Conservation (phyloP, 2,113 vertebrate genomes). For the Podarcis muralis region DNA sequence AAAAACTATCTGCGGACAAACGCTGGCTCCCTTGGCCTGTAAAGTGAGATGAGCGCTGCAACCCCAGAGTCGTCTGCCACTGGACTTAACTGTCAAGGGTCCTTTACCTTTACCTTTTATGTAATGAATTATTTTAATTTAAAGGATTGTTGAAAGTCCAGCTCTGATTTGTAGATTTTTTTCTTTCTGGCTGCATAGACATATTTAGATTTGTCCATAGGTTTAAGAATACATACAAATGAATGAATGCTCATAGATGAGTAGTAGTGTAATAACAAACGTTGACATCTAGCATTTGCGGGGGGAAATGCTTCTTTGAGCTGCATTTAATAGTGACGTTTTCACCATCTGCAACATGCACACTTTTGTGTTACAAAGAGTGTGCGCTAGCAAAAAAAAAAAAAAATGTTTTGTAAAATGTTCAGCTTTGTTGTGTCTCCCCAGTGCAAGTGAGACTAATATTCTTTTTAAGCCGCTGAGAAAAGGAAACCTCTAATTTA, state of each 20-base stretch:
- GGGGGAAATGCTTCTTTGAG: neutral
- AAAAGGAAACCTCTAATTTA: conserved; percentile 18
- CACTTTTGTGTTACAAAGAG: neutral
- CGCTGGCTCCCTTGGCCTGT: no score
- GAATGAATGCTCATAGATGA: neutral
- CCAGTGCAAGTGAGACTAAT: conserved; percentile 13
- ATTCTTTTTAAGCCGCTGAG: neutral
- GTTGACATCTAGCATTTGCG: neutral
- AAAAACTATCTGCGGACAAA: no score
- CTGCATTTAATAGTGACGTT: neutral
- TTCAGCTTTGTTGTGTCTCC: neutral
- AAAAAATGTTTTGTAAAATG: conserved; percentile 13
- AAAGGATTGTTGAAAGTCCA: neutral
- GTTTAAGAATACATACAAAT: neutral
- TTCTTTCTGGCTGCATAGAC: neutral
- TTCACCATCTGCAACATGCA: neutral
- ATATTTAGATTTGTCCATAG: neutral
- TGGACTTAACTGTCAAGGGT: no score
- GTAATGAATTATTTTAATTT: neutral
- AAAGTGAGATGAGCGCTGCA: fast-evolving
- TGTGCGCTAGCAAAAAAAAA: neutral
- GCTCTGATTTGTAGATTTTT: no score
- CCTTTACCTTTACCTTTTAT: no score
- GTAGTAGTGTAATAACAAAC: neutral
- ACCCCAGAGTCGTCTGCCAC: no score